These are phyloP conservation scores for Metellina segmentata DNA, from an alignment of 2,888 invertebrate genomes.

Conservation along the genomic window DNA sequence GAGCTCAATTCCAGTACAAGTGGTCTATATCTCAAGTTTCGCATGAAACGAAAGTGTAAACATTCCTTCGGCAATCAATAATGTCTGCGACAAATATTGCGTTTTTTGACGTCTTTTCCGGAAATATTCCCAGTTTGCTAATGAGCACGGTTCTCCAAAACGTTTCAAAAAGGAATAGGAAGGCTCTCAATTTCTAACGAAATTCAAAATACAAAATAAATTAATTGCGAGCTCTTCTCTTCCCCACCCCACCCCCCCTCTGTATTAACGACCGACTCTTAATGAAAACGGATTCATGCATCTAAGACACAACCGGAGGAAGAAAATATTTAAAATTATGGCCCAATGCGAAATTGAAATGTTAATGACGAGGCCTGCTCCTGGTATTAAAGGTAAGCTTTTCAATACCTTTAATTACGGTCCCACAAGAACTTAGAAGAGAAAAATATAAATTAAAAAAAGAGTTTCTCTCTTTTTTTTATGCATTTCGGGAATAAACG, in stretches of 20 bases:
- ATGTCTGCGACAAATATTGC: background rate
- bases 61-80: background rate
- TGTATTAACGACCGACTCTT: background rate
- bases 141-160: background rate
- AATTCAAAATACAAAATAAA: background rate
- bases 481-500: background rate
- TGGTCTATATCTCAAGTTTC: background rate
- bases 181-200: background rate
- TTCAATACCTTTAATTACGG: background rate
- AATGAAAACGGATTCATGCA: background rate
- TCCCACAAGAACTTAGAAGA: background rate
- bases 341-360: background rate
- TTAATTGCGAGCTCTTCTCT: background rate
- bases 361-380: background rate
- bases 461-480: background rate
- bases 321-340: background rate
- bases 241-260: no score
- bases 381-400: background rate
- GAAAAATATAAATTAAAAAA: background rate
- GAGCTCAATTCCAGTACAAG: background rate
- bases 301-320: background rate
- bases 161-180: background rate
- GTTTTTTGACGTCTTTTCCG: background rate
- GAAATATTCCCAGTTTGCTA: background rate
- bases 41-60: background rate